These are phyloP conservation scores for Tychaedon coryphoeus DNA, from an alignment of 2,113 vertebrate genomes.

Conservation along the genomic window DNA sequence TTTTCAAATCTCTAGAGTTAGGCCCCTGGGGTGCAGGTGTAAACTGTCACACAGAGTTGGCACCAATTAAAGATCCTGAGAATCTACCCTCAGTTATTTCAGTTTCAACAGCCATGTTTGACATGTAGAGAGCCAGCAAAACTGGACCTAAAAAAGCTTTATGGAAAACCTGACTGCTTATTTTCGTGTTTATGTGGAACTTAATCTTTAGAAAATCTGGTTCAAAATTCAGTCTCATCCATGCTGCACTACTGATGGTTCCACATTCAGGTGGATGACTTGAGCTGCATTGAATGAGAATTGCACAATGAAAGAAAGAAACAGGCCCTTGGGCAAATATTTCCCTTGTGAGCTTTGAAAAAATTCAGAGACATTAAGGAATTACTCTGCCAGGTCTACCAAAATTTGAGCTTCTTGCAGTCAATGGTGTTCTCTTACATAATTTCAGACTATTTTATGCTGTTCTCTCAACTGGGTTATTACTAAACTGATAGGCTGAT, in stretches of 20 bases:
- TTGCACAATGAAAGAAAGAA: neutral
- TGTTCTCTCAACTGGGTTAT: neutral
- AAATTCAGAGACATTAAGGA: neutral
- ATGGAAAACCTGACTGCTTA: neutral
- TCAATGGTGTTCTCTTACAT: neutral
- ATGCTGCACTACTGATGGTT: neutral
- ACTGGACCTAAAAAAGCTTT: neutral
- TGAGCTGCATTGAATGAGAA: neutral
- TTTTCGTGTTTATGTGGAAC: neutral
- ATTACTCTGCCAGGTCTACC: neutral
- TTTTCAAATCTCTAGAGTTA: neutral
- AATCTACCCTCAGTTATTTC: neutral
- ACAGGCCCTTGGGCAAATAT: neutral
- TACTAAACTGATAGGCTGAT: neutral
- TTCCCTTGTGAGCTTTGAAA: neutral
- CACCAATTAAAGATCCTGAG: neutral
- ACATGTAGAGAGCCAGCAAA: neutral
- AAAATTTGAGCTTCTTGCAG: neutral
- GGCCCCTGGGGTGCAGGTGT: neutral
- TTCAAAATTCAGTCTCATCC: neutral
- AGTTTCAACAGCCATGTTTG: neutral
- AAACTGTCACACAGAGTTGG: neutral
- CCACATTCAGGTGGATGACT: neutral
- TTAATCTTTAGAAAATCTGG: neutral
- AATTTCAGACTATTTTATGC: neutral